phyloP scores from a whole-genome alignment of 2,888 invertebrate species.

The Siphlonurus alternatus region DNA sequence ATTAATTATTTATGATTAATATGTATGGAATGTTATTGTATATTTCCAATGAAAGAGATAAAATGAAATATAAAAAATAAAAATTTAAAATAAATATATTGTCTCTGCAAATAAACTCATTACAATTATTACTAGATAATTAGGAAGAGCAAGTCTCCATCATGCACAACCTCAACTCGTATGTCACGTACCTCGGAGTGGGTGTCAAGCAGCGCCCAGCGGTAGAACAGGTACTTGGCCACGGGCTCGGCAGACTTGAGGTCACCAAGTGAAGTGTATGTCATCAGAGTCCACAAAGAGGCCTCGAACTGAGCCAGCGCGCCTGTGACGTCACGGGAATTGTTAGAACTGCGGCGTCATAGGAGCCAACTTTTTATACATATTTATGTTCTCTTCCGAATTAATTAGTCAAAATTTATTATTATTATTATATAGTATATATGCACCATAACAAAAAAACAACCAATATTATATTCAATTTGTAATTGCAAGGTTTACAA shows the following conservation, averaged over 20 bases:
- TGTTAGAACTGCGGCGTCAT: background rate
- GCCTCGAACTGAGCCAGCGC: constrained; percentile 44
- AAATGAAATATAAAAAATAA: no score
- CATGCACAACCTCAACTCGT: no score
- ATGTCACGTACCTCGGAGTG: constrained; percentile 36
- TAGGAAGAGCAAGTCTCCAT: no score
- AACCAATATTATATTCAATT: no score
- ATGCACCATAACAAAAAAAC: no score
- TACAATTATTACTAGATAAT: no score
- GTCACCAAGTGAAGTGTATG: constrained; percentile 41
- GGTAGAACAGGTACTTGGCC: constrained; percentile 43
- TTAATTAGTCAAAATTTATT: background rate
- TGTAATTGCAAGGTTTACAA: no score
- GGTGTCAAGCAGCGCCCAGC: constrained; percentile 43
- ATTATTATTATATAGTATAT: background rate
- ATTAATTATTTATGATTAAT: no score
- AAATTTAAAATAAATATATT: no score
- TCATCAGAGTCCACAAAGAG: constrained; percentile 38
- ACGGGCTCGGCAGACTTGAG: constrained; percentile 45
- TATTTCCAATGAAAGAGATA: no score
- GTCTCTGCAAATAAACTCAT: no score
- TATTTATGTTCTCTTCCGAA: background rate
- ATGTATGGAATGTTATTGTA: no score
- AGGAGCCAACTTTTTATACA: background rate
- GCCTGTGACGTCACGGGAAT: constrained; percentile 19